Percentiles rank a stretch among this genome's conserved stretches.
Conservation (phyloP, 2,797 vertebrate genomes). For the Squalus acanthias region DNA sequence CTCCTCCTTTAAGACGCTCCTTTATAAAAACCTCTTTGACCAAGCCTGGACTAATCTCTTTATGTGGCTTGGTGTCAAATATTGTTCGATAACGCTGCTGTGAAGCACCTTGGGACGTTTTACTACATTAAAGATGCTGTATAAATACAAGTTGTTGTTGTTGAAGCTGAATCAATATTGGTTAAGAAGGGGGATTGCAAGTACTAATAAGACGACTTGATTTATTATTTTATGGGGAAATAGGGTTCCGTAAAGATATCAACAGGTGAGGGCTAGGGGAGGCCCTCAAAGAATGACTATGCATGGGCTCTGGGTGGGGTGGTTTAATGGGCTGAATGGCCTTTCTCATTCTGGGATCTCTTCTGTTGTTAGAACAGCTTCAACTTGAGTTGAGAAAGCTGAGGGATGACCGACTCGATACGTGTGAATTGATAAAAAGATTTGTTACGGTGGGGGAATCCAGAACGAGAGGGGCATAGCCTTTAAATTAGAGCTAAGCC, state of each 20-base stretch:
- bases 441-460: background rate
- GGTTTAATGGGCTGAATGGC: background rate
- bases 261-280: no score
- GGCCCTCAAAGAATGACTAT: background rate
- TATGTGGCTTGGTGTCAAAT: background rate
- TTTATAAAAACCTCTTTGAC: background rate
- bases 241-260: no score
- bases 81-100: background rate
- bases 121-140: background rate
- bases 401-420: no score
- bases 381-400: background rate
- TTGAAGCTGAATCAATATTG: background rate
- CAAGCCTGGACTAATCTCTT: background rate
- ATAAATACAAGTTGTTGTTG: background rate
- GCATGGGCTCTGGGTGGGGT: background rate
- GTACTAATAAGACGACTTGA: no score
- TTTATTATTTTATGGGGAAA: no score
- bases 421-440: background rate
- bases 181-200: background rate
- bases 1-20: background rate
- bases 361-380: background rate
- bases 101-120: background rate
- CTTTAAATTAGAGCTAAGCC: background rate
- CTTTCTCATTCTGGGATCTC: background rate
- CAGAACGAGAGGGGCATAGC: no score